Percentiles rank a stretch among this genome's conserved stretches.
phyloP scores from a whole-genome alignment of 2,113 vertebrate species.

The Marcusenius ussheri region DNA sequence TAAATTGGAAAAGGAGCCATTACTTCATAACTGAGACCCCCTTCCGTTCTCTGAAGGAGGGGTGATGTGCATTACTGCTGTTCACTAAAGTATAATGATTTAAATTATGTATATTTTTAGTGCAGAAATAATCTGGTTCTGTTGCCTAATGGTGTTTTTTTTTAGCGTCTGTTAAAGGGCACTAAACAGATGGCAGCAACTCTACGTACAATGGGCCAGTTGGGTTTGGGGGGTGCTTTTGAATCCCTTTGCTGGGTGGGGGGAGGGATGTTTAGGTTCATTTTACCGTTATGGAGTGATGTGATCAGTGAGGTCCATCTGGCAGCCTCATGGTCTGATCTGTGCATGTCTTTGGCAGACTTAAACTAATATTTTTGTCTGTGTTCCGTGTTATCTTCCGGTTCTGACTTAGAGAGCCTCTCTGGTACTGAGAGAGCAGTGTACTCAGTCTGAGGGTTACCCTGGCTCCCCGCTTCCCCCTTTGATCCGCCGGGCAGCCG shows the following conservation, averaged over 20 bases:
- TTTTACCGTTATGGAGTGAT: not conserved
- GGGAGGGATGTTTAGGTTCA: not conserved
- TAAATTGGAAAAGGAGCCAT: not conserved
- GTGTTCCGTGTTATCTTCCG: not conserved
- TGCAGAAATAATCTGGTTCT: not conserved
- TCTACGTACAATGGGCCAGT: not conserved
- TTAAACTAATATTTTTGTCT: not conserved
- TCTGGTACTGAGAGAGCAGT: not conserved
- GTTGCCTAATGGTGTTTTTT: conserved; percentile 4
- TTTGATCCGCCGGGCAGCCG: not conserved
- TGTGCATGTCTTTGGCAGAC: not conserved
- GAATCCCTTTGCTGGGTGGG: not conserved
- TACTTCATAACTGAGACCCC: not conserved
- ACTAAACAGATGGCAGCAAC: not conserved
- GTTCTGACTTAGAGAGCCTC: not conserved
- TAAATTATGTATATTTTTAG: conserved; percentile 13
- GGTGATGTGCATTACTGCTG: not conserved
- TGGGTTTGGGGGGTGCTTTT: not conserved
- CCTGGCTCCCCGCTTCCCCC: not conserved
- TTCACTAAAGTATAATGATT: not conserved
- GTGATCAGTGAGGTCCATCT: not conserved
- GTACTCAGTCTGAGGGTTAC: not conserved
- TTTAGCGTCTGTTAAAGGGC: not conserved
- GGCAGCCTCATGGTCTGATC: not conserved
- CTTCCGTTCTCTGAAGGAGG: not conserved